Conservation (phyloP, 2,113 vertebrate species). For the Lasiurus cinereus region DNA sequence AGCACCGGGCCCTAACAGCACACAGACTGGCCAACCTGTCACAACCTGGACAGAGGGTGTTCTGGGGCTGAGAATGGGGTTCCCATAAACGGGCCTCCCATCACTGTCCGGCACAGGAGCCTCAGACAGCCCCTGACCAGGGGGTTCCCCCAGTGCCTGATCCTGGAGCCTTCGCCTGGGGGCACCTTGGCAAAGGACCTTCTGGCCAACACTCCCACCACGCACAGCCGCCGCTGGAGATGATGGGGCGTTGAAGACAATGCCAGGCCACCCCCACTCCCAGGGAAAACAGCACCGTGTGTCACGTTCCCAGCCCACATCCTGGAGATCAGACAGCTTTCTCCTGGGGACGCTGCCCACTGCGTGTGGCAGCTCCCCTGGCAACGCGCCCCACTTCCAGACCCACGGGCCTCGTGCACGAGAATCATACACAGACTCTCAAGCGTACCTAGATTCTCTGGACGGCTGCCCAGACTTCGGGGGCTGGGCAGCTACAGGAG, state of each 20-base stretch:
- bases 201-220: not conserved
- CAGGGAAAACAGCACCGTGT: not conserved
- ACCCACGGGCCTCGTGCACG: rapidly evolving
- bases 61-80: not conserved
- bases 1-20: not conserved
- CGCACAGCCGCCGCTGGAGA: not conserved
- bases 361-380: rapidly evolving
- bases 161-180: not conserved
- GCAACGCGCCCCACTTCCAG: not conserved
- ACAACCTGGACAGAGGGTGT: not conserved
- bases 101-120: rapidly evolving
- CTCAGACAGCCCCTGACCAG: not conserved
- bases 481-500: not conserved
- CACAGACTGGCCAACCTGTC: rapidly evolving
- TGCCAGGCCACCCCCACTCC: rapidly evolving
- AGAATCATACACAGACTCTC: not conserved
- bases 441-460: not conserved
- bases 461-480: not conserved
- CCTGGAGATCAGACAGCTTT: not conserved
- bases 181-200: not conserved
- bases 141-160: not conserved
- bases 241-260: not conserved
- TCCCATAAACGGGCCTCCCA: not conserved
- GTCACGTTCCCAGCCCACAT: not conserved
- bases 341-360: not conserved